Evolutionary conservation across 2,888 invertebrate genomes (phyloP).

Genomic region (Hedychridium roseum): DNA sequence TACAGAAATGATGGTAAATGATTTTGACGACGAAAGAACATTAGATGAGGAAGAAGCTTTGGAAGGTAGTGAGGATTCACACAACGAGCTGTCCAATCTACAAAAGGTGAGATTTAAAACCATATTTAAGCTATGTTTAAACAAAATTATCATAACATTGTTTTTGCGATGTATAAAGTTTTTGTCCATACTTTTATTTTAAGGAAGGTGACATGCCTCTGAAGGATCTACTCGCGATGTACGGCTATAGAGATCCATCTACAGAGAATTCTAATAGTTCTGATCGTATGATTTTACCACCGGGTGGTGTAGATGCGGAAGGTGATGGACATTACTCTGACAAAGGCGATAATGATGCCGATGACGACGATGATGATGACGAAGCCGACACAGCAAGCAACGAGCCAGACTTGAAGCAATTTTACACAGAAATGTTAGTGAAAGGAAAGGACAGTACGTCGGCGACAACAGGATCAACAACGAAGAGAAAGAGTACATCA

Average conservation of each 20-base stretch:
- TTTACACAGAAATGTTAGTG: slow-evolving; percentile 59
- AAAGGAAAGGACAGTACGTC: slow-evolving; percentile 43
- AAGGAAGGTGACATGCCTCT: slow-evolving; percentile 96
- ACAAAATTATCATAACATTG: slow-evolving; percentile 43
- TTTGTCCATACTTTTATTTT: slow-evolving; percentile 31
- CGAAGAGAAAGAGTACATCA: slow-evolving; percentile 21
- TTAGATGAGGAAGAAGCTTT: slow-evolving; percentile 96
- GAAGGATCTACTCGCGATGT: slow-evolving; percentile 89
- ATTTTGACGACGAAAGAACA: slow-evolving; percentile 96
- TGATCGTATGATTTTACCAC: slow-evolving; percentile 51
- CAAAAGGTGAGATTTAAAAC: slow-evolving; percentile 70
- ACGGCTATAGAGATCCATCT: slow-evolving; percentile 73
- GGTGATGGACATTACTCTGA: slow-evolving; percentile 52
- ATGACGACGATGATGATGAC: slow-evolving; percentile 57
- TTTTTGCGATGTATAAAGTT: slow-evolving; percentile 38
- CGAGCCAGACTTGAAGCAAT: slow-evolving; percentile 57
- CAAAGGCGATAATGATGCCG: slow-evolving; percentile 53
- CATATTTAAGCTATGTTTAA: slow-evolving; percentile 10
- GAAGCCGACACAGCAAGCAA: slow-evolving; percentile 50
- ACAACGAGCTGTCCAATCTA: slow-evolving; percentile 87
- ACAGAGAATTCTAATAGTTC: slow-evolving; percentile 59
- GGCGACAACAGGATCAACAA: slow-evolving; percentile 22
- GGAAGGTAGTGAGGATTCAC: slow-evolving; percentile 88
- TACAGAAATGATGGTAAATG: slow-evolving; percentile 96
- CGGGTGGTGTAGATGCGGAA: slow-evolving; percentile 43